These are phyloP conservation scores for Epizoanthus fatuus DNA, from an alignment of 92 coral and sea anemone genomes.

Conservation along the genomic window DNA sequence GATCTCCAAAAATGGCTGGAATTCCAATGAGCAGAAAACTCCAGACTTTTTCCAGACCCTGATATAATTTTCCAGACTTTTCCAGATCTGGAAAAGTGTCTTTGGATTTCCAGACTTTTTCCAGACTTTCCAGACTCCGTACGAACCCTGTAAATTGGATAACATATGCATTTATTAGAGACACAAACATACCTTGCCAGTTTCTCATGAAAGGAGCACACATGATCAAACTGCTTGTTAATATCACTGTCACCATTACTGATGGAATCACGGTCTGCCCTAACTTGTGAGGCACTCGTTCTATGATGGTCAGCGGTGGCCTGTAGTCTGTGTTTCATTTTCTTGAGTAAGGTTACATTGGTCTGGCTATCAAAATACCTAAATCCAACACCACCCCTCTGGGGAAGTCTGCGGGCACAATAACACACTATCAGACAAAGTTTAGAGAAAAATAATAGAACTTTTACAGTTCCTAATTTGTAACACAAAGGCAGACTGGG, in stretches of 20 bases:
- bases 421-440: not conserved
- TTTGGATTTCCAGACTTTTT: too few relatives aligned
- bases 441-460: too few relatives aligned
- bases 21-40: too few relatives aligned
- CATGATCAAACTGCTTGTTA: conserved; percentile 87
- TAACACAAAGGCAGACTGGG: too few relatives aligned
- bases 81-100: too few relatives aligned
- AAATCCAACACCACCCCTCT: conserved; percentile 93
- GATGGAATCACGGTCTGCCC: conserved; percentile 78
- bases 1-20: too few relatives aligned
- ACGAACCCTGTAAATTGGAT: too few relatives aligned
- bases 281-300: conserved; percentile 70
- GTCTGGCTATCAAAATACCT: conserved; percentile 91
- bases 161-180: not conserved
- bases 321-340: conserved; percentile 90
- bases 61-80: too few relatives aligned
- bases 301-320: conserved; percentile 93
- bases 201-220: conserved; percentile 82
- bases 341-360: conserved; percentile 85
- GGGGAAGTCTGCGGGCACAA: conserved; percentile 67
- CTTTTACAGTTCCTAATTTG: too few relatives aligned
- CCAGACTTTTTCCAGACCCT: too few relatives aligned
- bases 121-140: too few relatives aligned
- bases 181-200: conserved; percentile 73
- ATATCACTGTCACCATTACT: conserved; percentile 79